Base-by-base conservation (phyloP, 2,888 invertebrate species). In the Laspeyria flexula region DNA sequence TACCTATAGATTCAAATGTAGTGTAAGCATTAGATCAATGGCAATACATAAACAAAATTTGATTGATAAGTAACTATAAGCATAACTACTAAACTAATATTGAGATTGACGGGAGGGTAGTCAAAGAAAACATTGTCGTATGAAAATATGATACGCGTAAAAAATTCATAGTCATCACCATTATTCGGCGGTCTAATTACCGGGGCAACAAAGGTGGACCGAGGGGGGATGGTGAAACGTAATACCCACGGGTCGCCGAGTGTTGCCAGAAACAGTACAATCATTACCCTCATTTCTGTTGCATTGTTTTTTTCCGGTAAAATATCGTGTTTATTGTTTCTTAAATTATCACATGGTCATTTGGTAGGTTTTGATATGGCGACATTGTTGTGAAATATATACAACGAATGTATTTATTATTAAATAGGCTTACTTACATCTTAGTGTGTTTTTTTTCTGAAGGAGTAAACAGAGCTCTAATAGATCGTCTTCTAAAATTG, bases 111-210 rank as follows among this genome's bases (percentile, higher is more conserved):
- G 4, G 1, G 12, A 3, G n/a, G 12, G n/a, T 12, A 42, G 10
- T 10, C 6, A 6, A 39, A 33, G 33, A 37, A 47, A 44, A 40
- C 33, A 13, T 6, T 23, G 38, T 13, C 13, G 13, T 45, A 46
- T 44, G 41, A 62, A 42, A 65, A 57, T 60, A 55, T 60, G 54
- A 58, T 43, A 50, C 29, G 51, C 47, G 16, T 51, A 63, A 66
- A 67, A 67, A 60, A 65, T 43, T 41, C 47, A 60, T 47, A 50
- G 64, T 68, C 71, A 68, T 60, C 52, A 37, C 48, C 57, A 58
- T 67, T 68, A 64, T 64, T 56, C 43, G 40, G 35, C 33, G 46
- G 54, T 52, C 58, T 70, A 70, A 68, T 68, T 70, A 64, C 55
- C 44, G 33, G 37, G 31, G 40, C 49, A 49, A 60, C 56, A 62